Percentiles rank a stretch among this genome's conserved stretches.
These are phyloP conservation scores for Liodrosophila aerea DNA, from an alignment of 2,888 invertebrate genomes.

Conservation along the genomic window DNA sequence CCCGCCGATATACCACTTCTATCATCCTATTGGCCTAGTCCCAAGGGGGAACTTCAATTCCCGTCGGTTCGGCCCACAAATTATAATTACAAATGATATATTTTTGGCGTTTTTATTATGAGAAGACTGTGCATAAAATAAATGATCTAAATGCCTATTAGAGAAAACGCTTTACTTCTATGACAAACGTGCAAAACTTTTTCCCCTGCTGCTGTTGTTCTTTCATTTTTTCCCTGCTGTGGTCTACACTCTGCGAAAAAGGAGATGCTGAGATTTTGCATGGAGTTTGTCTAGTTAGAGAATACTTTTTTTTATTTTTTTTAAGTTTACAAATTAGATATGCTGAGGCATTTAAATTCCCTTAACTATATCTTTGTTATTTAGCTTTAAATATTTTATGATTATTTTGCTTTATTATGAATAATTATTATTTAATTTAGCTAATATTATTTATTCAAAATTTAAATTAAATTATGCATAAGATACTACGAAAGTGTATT, in stretches of 20 bases:
- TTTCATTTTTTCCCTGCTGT: slow-evolving; percentile 9
- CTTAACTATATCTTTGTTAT: too few species aligned
- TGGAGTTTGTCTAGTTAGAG: neutral
- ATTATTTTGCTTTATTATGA: too few species aligned
- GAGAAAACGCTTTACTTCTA: slow-evolving; percentile 33
- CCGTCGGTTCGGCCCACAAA: slow-evolving; percentile 43
- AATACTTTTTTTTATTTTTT: neutral
- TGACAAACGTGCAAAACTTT: slow-evolving; percentile 59
- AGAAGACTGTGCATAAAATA: slow-evolving; percentile 61
- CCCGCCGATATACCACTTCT: too few species aligned
- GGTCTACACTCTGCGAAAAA: slow-evolving; percentile 23
- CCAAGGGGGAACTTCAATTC: neutral
- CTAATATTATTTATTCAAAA: too few species aligned
- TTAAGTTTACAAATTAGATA: too few species aligned
- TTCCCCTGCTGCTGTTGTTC: slow-evolving; percentile 19
- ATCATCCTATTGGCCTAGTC: too few species aligned
- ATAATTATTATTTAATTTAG: too few species aligned
- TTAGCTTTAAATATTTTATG: neutral
- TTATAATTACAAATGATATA: slow-evolving; percentile 71
- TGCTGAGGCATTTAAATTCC: too few species aligned
- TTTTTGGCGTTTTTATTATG: slow-evolving; percentile 65
- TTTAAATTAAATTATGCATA: too few species aligned
- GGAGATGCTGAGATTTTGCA: neutral
- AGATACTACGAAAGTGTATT: too few species aligned
- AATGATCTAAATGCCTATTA: slow-evolving; percentile 64